Percentiles rank a stretch among this genome's conserved stretches.
Conservation (phyloP, 2,888 invertebrate species). For the Meiosimyza platycephala region DNA sequence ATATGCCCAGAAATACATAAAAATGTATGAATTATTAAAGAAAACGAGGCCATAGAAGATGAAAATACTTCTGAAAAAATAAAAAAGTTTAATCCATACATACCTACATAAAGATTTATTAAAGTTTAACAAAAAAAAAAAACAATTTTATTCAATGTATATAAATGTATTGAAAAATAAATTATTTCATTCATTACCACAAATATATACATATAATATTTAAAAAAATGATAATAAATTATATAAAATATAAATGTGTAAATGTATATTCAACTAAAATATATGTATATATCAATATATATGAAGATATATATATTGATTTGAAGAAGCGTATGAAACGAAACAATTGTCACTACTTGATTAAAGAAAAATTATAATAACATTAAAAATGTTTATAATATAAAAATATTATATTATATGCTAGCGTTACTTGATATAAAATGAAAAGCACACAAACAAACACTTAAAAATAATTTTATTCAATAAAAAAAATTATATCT, state of each 20-base stretch:
- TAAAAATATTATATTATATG: too few relatives aligned
- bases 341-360: conserved; percentile 15
- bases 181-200: too few relatives aligned
- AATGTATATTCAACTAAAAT: background rate
- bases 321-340: background rate
- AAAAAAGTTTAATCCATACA: conserved; percentile 17
- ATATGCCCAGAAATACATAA: background rate
- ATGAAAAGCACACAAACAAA: conserved; percentile 29
- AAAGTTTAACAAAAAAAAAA: conserved; percentile 11
- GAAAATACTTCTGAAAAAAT: background rate
- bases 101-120: conserved; percentile 13
- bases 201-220: too few relatives aligned
- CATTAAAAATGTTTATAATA: too few relatives aligned
- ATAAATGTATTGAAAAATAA: background rate
- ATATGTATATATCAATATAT: conserved; percentile 1
- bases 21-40: conserved; percentile 4
- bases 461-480: conserved; percentile 2
- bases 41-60: background rate
- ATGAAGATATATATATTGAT: too few relatives aligned
- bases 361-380: background rate
- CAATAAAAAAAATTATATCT: conserved; percentile 11
- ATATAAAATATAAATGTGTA: background rate
- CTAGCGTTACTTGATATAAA: background rate
- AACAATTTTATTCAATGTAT: conserved; percentile 1
- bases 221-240: too few relatives aligned